Percentiles rank a stretch among this genome's conserved stretches.
phyloP scores from a whole-genome alignment of 1,140 invertebrate species.

The Trypoxylus dichotomus region DNA sequence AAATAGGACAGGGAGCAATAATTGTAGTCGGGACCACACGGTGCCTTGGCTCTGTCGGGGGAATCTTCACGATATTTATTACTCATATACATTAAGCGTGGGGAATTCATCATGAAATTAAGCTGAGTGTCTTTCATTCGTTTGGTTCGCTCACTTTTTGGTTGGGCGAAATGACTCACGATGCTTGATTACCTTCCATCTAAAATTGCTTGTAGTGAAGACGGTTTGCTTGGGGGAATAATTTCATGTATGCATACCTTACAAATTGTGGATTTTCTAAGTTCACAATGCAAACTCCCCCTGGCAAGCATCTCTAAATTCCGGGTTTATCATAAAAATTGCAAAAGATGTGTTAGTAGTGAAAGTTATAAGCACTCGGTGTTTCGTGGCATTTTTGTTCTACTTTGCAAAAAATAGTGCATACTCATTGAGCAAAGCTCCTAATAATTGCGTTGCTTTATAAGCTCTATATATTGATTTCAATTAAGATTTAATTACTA shows the following conservation, averaged over 20 bases:
- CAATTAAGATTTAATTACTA: no score
- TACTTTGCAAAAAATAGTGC: no score
- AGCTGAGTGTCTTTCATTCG: slow-evolving; percentile 15
- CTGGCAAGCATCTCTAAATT: no score
- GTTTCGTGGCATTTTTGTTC: no score
- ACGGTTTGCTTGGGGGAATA: background rate
- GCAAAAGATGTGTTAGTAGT: no score
- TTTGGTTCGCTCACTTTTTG: background rate
- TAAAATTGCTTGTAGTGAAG: background rate
- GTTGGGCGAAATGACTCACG: slow-evolving; percentile 13
- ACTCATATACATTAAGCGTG: slow-evolving; percentile 37
- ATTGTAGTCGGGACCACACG: slow-evolving; percentile 31
- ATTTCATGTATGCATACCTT: background rate
- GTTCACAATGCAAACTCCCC: no score
- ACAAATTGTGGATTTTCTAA: no score
- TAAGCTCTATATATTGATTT: no score
- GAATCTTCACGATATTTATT: slow-evolving; percentile 41
- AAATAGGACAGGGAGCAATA: slow-evolving; percentile 34
- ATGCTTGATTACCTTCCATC: slow-evolving; percentile 21
- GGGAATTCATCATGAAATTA: slow-evolving; percentile 29
- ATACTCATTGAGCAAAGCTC: no score
- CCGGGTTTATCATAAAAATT: no score
- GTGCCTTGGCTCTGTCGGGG: slow-evolving; percentile 19
- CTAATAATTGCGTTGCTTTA: no score
- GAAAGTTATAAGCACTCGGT: no score